These are phyloP conservation scores for Labeo catla DNA, from an alignment of 2,113 vertebrate species.

Conservation along the genomic window DNA sequence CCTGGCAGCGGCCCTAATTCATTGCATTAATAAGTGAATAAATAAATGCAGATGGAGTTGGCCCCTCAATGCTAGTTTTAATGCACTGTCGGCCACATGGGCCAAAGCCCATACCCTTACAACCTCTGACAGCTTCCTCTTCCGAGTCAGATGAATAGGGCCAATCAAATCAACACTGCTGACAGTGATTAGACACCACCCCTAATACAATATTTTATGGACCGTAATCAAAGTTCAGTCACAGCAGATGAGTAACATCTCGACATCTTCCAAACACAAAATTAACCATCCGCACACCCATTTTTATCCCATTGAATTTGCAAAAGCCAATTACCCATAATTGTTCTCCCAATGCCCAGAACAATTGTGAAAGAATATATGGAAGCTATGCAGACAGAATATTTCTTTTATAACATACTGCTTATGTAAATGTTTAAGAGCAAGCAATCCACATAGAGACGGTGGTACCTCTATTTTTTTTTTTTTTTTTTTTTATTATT, in stretches of 20 bases:
- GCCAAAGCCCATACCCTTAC: slow-evolving; percentile 30
- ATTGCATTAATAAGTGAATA: slow-evolving; percentile 70
- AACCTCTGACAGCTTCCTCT: slow-evolving; percentile 14
- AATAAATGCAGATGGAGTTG: slow-evolving; percentile 71
- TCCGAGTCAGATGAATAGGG: slow-evolving; percentile 3
- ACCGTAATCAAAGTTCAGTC: background rate
- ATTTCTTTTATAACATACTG: background rate
- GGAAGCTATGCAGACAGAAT: background rate
- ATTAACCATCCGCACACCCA: background rate
- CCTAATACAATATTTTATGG: slow-evolving; percentile 9
- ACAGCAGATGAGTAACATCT: background rate
- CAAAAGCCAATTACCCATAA: slow-evolving; percentile 4
- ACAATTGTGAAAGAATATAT: slow-evolving; percentile 6
- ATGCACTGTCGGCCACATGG: slow-evolving; percentile 48
- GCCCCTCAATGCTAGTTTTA: slow-evolving; percentile 57
- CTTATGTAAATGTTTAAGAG: background rate
- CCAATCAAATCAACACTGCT: slow-evolving; percentile 2
- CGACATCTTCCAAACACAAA: background rate
- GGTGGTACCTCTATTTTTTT: background rate
- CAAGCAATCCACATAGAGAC: background rate
- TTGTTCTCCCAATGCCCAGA: slow-evolving; percentile 4
- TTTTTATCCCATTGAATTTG: background rate
- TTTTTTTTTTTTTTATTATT: background rate
- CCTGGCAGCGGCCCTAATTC: slow-evolving; percentile 63
- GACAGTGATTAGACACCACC: slow-evolving; percentile 30